These are phyloP conservation scores for Cryptophagus acutangulus DNA, from an alignment of 2,888 invertebrate genomes.

Conservation along the genomic window DNA sequence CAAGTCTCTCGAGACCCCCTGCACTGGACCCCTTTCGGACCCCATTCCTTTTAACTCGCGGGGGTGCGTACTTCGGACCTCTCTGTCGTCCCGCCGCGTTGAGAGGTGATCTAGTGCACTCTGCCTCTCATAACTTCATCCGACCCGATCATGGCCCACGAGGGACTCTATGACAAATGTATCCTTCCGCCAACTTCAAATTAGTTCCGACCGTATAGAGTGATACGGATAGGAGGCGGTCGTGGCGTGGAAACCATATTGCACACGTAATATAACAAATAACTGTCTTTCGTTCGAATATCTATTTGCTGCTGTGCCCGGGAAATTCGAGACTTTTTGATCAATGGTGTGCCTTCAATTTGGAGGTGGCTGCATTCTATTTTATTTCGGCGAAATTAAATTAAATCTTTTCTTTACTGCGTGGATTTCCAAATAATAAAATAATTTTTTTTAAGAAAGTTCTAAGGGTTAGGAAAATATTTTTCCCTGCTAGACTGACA, in stretches of 20 bases:
- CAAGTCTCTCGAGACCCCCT: slow-evolving; percentile 22
- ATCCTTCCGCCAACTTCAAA: slow-evolving; percentile 52
- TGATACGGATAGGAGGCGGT: slow-evolving; percentile 27
- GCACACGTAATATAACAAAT: slow-evolving; percentile 46
- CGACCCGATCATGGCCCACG: slow-evolving; percentile 50
- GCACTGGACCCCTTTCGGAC: slow-evolving; percentile 29
- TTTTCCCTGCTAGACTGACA: too few relatives aligned
- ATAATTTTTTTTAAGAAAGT: too few relatives aligned
- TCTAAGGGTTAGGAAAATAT: too few relatives aligned
- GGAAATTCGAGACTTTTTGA: slow-evolving; percentile 3
- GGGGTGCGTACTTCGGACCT: slow-evolving; percentile 36
- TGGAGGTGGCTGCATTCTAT: neutral
- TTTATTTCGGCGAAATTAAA: too few relatives aligned
- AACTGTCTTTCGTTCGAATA: slow-evolving; percentile 38
- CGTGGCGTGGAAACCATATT: slow-evolving; percentile 37
- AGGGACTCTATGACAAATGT: slow-evolving; percentile 51
- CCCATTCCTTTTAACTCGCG: slow-evolving; percentile 9
- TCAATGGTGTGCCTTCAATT: neutral
- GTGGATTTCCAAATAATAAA: too few relatives aligned
- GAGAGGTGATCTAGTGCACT: slow-evolving; percentile 49
- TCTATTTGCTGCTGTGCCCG: slow-evolving; percentile 29
- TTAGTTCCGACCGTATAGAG: slow-evolving; percentile 47
- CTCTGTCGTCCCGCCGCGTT: slow-evolving; percentile 30
- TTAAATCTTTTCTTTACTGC: too few relatives aligned
- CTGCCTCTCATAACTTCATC: slow-evolving; percentile 51